Conservation (phyloP, 2,888 invertebrate species). For the Coelogynopora nodosa region DNA sequence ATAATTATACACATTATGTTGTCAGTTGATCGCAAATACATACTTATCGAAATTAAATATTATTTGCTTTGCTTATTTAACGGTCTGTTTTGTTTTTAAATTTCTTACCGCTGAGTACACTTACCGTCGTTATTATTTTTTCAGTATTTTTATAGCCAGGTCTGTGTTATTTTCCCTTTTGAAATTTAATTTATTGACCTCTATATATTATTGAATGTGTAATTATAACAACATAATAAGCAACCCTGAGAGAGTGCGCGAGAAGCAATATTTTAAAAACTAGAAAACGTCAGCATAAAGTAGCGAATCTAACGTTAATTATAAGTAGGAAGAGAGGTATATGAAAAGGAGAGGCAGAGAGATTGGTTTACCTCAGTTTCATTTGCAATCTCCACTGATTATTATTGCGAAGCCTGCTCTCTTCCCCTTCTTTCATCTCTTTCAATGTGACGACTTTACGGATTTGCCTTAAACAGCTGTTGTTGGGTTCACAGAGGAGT, state of each 20-base stretch:
- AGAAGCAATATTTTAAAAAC: background rate
- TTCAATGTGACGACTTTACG: background rate
- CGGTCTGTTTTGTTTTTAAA: no score
- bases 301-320: background rate
- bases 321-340: background rate
- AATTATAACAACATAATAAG: background rate
- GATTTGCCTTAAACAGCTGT: constrained; percentile 27
- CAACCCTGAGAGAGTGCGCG: background rate
- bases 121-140: no score
- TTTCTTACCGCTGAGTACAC: no score
- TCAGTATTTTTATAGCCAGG: no score
- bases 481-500: background rate
- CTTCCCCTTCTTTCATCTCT: background rate
- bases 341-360: background rate
- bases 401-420: background rate
- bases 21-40: no score
- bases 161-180: no score
- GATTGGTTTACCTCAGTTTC: constrained; percentile 18
- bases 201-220: no score
- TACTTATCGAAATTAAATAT: no score
- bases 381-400: background rate
- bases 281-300: background rate
- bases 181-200: no score
- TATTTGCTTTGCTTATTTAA: no score
- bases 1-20: no score